These are phyloP conservation scores for Stictonetta naevosa DNA, from an alignment of 2,113 vertebrate genomes.

Conservation along the genomic window DNA sequence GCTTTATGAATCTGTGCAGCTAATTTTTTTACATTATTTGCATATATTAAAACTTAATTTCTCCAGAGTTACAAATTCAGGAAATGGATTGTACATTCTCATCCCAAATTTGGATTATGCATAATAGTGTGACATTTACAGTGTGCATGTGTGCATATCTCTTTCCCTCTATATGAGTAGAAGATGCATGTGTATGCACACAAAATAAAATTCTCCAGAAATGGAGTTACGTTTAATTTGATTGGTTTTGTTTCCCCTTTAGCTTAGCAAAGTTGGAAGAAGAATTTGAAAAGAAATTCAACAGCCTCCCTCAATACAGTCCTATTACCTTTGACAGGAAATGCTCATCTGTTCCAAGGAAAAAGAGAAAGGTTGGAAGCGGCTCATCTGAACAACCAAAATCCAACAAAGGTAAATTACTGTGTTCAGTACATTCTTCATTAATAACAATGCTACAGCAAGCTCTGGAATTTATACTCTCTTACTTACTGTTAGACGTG, in stretches of 20 bases:
- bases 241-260: slow-evolving; percentile 62
- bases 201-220: background rate
- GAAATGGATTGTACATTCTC: background rate
- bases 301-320: slow-evolving; percentile 96
- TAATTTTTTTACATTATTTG: background rate
- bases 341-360: slow-evolving; percentile 85
- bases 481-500: background rate
- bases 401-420: slow-evolving; percentile 82
- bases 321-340: slow-evolving; percentile 96
- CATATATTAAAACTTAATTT: background rate
- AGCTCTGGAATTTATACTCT: background rate
- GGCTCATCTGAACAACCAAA: slow-evolving; percentile 82
- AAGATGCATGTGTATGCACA: background rate
- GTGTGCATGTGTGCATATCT: background rate
- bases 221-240: slow-evolving; percentile 41
- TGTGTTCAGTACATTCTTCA: background rate
- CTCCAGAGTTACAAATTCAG: background rate
- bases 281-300: slow-evolving; percentile 99
- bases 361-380: slow-evolving; percentile 85
- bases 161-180: background rate
- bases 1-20: background rate
- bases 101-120: background rate
- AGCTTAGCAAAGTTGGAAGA: slow-evolving; percentile 95
- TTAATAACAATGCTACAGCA: background rate
- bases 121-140: background rate